Conservation (phyloP, 2,797 vertebrate species). For the Lutra lutra region DNA sequence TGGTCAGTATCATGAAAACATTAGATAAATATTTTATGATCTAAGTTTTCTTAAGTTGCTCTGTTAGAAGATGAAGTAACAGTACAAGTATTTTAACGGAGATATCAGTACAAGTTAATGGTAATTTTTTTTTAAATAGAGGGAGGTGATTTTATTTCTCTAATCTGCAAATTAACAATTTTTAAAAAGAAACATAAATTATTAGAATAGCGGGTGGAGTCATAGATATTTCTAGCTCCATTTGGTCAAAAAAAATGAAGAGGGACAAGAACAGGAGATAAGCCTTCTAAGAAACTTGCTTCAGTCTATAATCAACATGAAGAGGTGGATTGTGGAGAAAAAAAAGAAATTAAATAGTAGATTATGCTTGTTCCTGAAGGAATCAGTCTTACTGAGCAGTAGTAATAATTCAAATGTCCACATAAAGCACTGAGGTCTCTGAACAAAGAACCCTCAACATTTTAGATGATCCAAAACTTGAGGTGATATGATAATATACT, state of each 20-base stretch:
- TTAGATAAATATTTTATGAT: background rate
- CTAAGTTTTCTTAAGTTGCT: background rate
- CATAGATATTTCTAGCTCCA: slow-evolving; percentile 26
- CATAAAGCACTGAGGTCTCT: background rate
- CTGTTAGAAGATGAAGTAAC: background rate
- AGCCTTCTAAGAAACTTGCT: slow-evolving; percentile 40
- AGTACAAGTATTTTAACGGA: background rate
- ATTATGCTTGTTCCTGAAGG: slow-evolving; percentile 27
- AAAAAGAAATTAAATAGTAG: slow-evolving; percentile 18
- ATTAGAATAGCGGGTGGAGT: slow-evolving; percentile 32
- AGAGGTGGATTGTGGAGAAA: slow-evolving; percentile 28
- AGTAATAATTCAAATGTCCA: slow-evolving; percentile 21
- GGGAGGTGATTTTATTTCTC: slow-evolving; percentile 67
- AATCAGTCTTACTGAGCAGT: slow-evolving; percentile 51
- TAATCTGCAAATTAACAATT: slow-evolving; percentile 58
- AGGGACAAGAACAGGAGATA: slow-evolving; percentile 22
- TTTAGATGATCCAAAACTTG: background rate
- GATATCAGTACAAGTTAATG: background rate
- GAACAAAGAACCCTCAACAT: background rate
- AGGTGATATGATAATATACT: background rate
- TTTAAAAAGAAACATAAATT: slow-evolving; percentile 63
- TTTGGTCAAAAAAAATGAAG: slow-evolving; percentile 37
- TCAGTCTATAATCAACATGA: background rate
- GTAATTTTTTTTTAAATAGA: background rate
- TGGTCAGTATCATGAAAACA: background rate